These are phyloP conservation scores for Mamestra configurata DNA, from an alignment of 1,140 invertebrate species.

Conservation along the genomic window DNA sequence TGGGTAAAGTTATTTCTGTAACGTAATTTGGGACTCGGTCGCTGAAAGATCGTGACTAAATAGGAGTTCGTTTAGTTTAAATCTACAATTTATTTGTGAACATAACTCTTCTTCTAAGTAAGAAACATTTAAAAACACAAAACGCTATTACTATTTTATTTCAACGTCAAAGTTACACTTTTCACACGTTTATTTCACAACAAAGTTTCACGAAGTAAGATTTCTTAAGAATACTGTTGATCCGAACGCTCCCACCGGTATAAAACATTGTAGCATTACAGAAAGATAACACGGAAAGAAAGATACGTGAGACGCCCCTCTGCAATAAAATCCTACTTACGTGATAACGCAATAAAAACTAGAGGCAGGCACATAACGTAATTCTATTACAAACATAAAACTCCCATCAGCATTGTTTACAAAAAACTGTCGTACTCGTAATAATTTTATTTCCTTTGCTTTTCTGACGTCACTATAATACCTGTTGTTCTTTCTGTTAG, in stretches of 20 bases:
- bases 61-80: neutral
- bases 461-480: slow-evolving; percentile 36
- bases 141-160: neutral
- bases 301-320: slow-evolving; percentile 10
- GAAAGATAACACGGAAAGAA: slow-evolving; percentile 13
- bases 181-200: slow-evolving; percentile 10
- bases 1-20: slow-evolving; percentile 16
- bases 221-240: slow-evolving; percentile 12
- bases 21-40: neutral
- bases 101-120: neutral
- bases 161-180: slow-evolving; percentile 2
- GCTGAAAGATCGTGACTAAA: slow-evolving; percentile 4
- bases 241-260: neutral
- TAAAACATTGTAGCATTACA: slow-evolving; percentile 10
- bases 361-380: slow-evolving; percentile 36
- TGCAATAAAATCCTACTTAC: slow-evolving; percentile 44
- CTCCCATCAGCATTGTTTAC: slow-evolving; percentile 44
- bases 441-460: slow-evolving; percentile 39
- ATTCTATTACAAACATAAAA: slow-evolving; percentile 48
- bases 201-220: slow-evolving; percentile 17
- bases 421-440: slow-evolving; percentile 44
- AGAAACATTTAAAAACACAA: neutral
- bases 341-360: slow-evolving; percentile 49
- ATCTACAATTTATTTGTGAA: neutral
- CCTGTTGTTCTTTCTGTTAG: slow-evolving; percentile 51